A percentile compares a stretch with the other conserved stretches of the same genome.
These are phyloP conservation scores for Drosophila tripunctata DNA, from an alignment of 2,888 invertebrate genomes.

Conservation along the genomic window DNA sequence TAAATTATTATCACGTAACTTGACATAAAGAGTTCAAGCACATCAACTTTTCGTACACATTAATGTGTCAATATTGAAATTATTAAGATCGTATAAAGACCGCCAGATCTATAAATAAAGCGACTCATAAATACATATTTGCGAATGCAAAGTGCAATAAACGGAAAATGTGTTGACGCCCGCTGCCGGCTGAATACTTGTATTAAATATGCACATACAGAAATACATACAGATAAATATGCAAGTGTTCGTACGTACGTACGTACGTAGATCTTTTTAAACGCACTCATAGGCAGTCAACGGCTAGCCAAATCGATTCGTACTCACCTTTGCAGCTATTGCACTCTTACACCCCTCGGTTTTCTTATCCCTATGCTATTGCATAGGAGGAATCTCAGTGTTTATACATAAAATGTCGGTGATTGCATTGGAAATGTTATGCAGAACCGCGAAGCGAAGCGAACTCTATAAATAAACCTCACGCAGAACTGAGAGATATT, in stretches of 20 bases:
- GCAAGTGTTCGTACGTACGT: neutral
- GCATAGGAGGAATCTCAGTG: neutral
- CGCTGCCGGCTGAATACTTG: conserved; percentile 1
- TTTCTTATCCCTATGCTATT: neutral
- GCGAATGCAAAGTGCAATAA: conserved; percentile 56
- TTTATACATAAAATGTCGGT: conserved; percentile 3
- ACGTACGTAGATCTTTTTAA: conserved; percentile 8
- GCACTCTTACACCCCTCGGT: neutral
- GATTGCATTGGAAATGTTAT: conserved; percentile 72
- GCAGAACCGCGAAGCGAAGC: conserved; percentile 52
- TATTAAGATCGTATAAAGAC: conserved; percentile 41
- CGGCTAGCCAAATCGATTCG: conserved; percentile 38
- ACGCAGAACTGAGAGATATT: conserved; percentile 60
- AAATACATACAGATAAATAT: neutral
- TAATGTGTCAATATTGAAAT: conserved; percentile 71
- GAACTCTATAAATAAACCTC: conserved; percentile 63
- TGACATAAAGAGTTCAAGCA: conserved; percentile 53
- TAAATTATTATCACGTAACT: conserved; percentile 12
- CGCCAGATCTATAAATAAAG: conserved; percentile 51
- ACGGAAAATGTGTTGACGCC: conserved; percentile 57
- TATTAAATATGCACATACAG: conserved; percentile 4
- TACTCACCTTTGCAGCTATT: conserved; percentile 36
- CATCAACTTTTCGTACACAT: conserved; percentile 31
- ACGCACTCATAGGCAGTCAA: conserved; percentile 31
- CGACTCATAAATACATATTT: conserved; percentile 41